Evolutionary conservation across 2,113 vertebrate genomes (phyloP).

Genomic region (Pristiophorus japonicus): DNA sequence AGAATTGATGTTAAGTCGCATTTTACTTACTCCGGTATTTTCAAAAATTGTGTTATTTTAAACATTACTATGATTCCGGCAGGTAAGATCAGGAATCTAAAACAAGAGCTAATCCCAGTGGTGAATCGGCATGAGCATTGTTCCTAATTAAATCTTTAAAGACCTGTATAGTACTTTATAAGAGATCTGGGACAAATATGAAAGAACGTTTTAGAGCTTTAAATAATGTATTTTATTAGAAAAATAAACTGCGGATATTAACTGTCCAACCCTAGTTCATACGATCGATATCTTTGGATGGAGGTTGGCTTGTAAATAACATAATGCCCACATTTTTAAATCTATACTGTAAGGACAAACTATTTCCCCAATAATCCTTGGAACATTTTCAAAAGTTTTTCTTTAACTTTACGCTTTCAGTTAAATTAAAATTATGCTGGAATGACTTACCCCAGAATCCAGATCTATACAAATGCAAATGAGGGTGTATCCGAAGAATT

Average conservation of each 20-base stretch:
- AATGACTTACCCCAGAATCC: neutral
- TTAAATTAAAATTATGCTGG: neutral
- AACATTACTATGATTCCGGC: no score
- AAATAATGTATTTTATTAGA: neutral
- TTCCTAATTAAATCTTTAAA: conserved; percentile 10
- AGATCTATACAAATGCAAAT: conserved; percentile 1
- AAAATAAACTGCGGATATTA: neutral
- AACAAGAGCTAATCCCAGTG: neutral
- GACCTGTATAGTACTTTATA: neutral
- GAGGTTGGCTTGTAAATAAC: no score
- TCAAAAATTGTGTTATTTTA: no score
- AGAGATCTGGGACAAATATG: neutral
- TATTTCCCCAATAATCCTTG: neutral
- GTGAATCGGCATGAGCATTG: neutral
- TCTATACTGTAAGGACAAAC: neutral
- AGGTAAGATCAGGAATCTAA: neutral
- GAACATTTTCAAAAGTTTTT: neutral
- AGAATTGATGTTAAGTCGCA: neutral
- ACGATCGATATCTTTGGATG: neutral
- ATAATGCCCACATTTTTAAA: neutral
- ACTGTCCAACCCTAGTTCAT: neutral
- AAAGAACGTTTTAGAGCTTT: neutral
- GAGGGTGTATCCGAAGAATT: neutral
- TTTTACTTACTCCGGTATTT: neutral
- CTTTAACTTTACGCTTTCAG: neutral